These are phyloP conservation scores for Clarias laeviceps DNA, from an alignment of 2,797 vertebrate genomes.

Conservation along the genomic window DNA sequence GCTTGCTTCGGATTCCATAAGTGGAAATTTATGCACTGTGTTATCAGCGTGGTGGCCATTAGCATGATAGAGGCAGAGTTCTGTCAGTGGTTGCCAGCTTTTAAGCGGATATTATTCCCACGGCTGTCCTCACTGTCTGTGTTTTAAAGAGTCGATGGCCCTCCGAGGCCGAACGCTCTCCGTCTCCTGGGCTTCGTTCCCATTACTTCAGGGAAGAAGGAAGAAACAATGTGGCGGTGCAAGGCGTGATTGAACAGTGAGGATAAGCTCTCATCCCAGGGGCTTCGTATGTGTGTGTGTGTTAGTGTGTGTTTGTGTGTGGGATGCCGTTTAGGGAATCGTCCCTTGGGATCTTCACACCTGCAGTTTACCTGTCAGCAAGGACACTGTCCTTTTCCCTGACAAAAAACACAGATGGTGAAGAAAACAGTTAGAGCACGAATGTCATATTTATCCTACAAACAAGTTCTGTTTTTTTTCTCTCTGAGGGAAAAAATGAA, in stretches of 20 bases:
- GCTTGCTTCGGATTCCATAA: slow-evolving; percentile 29
- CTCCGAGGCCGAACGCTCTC: slow-evolving; percentile 39
- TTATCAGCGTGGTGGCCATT: slow-evolving; percentile 45
- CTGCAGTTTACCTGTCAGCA: slow-evolving; percentile 55
- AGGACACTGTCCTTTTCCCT: slow-evolving; percentile 49
- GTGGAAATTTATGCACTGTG: slow-evolving; percentile 39
- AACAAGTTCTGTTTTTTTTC: slow-evolving; percentile 32
- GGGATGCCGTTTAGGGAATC: slow-evolving; percentile 52
- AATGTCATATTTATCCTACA: slow-evolving; percentile 29
- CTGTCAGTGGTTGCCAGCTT: slow-evolving; percentile 39
- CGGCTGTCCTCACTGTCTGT: slow-evolving; percentile 51
- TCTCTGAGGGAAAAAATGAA: neutral
- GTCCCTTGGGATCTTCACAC: slow-evolving; percentile 49
- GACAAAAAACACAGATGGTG: slow-evolving; percentile 43
- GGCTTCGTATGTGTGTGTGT: slow-evolving; percentile 32
- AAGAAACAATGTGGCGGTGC: slow-evolving; percentile 46
- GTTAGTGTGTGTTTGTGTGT: slow-evolving; percentile 37
- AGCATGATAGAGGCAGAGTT: slow-evolving; percentile 30
- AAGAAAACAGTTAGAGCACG: slow-evolving; percentile 33
- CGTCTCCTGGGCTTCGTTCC: slow-evolving; percentile 62
- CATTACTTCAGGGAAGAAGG: slow-evolving; percentile 63
- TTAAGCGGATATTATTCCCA: slow-evolving; percentile 56
- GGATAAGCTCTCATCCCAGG: slow-evolving; percentile 52
- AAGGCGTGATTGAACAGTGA: slow-evolving; percentile 55
- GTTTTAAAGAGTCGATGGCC: slow-evolving; percentile 50